Percentiles rank a stretch among this genome's conserved stretches.
These are phyloP conservation scores for Phyllotreta cruciferae DNA, from an alignment of 2,888 invertebrate genomes.

Conservation along the genomic window DNA sequence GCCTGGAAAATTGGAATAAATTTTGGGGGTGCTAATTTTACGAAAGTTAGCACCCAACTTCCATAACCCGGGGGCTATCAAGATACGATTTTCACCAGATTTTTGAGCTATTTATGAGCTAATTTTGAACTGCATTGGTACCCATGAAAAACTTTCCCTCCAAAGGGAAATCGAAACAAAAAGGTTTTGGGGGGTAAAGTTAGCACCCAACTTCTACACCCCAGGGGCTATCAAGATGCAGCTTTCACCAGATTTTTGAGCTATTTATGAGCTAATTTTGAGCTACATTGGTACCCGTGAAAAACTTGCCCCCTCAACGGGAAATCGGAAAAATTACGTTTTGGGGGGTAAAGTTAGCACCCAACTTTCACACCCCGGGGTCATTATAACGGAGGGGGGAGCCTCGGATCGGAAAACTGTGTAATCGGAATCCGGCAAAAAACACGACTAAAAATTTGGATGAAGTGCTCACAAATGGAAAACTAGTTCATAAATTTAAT, in stretches of 20 bases:
- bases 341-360: not conserved
- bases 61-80: not conserved
- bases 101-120: not conserved
- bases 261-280: slow-evolving; percentile 2
- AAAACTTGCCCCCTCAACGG: not conserved
- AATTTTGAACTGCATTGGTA: not conserved
- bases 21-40: not conserved
- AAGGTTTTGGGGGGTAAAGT: not conserved
- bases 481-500: no score
- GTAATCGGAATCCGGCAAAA: no score
- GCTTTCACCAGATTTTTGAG: not conserved
- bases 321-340: not conserved
- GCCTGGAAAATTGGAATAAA: not conserved
- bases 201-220: not conserved
- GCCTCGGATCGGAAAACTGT: no score
- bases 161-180: not conserved
- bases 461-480: no score
- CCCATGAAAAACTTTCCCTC: not conserved
- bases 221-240: not conserved
- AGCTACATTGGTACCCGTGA: not conserved
- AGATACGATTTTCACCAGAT: not conserved
- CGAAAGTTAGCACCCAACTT: not conserved
- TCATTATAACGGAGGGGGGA: no score
- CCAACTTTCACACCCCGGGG: not conserved
- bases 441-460: no score